These are phyloP conservation scores for Agelas oroides DNA, from an alignment of 37 sponge, comb jelly and placozoan species.

Conservation along the genomic window DNA sequence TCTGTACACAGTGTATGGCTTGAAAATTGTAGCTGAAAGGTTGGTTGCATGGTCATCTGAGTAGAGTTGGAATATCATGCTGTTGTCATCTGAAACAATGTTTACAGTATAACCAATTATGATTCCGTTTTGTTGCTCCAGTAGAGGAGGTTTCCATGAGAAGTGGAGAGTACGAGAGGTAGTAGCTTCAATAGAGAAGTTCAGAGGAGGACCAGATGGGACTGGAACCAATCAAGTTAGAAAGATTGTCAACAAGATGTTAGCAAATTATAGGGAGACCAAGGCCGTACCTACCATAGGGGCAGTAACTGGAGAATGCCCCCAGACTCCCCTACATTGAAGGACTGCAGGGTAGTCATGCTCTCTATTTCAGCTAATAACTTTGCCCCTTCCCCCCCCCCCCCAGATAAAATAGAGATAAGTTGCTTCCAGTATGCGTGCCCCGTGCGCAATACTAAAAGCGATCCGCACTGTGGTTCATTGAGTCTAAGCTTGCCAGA, in stretches of 20 bases:
- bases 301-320: too few relatives aligned
- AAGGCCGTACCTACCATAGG: too few relatives aligned
- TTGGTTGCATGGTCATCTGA: background rate
- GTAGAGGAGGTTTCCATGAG: conserved; percentile 28
- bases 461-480: too few relatives aligned
- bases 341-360: background rate
- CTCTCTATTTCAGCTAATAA: background rate
- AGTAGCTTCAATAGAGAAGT: background rate
- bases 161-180: background rate
- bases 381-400: too few relatives aligned
- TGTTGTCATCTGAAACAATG: background rate
- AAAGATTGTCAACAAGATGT: background rate
- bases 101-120: conserved; percentile 13
- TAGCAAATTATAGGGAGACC: too few relatives aligned
- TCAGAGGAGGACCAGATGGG: conserved; percentile 23
- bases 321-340: too few relatives aligned
- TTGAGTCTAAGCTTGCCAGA: too few relatives aligned
- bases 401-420: too few relatives aligned
- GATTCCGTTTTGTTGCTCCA: conserved; percentile 32
- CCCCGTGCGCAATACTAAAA: too few relatives aligned
- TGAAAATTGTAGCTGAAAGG: conserved; percentile 9
- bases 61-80: background rate
- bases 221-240: background rate
- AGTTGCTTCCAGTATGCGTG: too few relatives aligned
- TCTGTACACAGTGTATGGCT: conserved; percentile 50